Evolutionary conservation across 2,888 invertebrate species (phyloP).

Genomic region (Platycnemis pennipes): DNA sequence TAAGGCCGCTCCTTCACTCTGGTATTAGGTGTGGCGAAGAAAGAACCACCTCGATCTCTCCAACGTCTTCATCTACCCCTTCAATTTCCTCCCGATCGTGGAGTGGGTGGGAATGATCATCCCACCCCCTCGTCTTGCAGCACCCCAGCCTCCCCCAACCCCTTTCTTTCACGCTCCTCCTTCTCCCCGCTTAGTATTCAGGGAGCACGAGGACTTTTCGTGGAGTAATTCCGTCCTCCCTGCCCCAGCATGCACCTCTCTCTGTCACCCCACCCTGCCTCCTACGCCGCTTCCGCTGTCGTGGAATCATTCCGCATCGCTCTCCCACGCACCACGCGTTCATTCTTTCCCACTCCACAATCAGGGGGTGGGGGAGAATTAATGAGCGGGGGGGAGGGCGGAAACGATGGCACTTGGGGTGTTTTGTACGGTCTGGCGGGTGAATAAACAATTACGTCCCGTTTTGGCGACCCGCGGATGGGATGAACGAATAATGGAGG

Average conservation of each 20-base stretch:
- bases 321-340: neutral
- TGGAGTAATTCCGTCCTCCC: neutral
- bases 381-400: neutral
- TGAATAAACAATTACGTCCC: neutral
- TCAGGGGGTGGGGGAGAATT: neutral
- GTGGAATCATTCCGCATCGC: neutral
- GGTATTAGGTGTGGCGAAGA: neutral
- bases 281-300: neutral
- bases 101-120: neutral
- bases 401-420: neutral
- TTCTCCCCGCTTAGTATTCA: neutral
- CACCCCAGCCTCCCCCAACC: neutral
- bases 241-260: neutral
- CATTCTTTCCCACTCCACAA: neutral
- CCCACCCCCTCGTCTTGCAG: neutral
- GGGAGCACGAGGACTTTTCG: neutral
- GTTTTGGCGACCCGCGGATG: neutral
- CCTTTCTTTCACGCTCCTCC: neutral
- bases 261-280: neutral
- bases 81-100: conserved; percentile 27
- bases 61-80: conserved; percentile 8
- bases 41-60: neutral
- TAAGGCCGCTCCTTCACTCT: neutral
- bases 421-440: neutral
- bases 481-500: neutral